Evolutionary conservation across 2,113 vertebrate genomes (phyloP), one percentile per base, ranked within the genome.

Genomic region (Reinhardtius hippoglossoides): DNA sequence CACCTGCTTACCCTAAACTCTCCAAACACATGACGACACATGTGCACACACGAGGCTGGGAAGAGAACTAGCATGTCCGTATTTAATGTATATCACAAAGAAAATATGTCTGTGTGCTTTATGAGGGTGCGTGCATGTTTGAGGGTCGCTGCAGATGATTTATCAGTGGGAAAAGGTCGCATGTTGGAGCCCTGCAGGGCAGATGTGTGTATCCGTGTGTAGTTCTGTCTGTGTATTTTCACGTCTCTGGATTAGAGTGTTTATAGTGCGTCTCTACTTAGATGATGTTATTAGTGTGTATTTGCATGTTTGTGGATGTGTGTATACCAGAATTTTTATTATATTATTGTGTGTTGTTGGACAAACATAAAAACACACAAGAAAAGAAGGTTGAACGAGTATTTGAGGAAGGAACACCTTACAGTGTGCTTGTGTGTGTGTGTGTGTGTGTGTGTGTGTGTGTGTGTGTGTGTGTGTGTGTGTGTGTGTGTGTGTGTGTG

Each of bases 21-120:
- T 66, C 37, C 73, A 76, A 72, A 80, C 48, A 81, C 62, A 75
- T 74, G 69, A 84, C 72, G 63, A 66, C 61, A 57, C 31, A 66
- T 58, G 61, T 54, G 56, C 44, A 62, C 74, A 13, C 48, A 13
- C 42, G 48, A 62, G 18, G 24, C 76, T 56, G 48, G 66, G 71
- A 73, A 63, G 68, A 78, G 67, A 79, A 50, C 1, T 57, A 70
- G 55, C 46, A 44, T 62, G 67, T 80, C 70, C 80, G 67, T 67
- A 67, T 88, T 81, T 81, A 84, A 88, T 65, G 64, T 76, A 68
- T 42, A 76, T 67, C 65, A 42, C 13, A 23, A 84, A 62, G 72
- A 86, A 82, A 85, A 72, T 44, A 72, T 31, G 68, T 63, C 65
- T 54, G 63, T 72, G 70, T 78, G 70, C 50, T 81, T 81, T 77